Percentiles rank a stretch among this genome's conserved stretches.
Conservation (phyloP, 2,113 vertebrate species). For the Odocoileus hemionus region DNA sequence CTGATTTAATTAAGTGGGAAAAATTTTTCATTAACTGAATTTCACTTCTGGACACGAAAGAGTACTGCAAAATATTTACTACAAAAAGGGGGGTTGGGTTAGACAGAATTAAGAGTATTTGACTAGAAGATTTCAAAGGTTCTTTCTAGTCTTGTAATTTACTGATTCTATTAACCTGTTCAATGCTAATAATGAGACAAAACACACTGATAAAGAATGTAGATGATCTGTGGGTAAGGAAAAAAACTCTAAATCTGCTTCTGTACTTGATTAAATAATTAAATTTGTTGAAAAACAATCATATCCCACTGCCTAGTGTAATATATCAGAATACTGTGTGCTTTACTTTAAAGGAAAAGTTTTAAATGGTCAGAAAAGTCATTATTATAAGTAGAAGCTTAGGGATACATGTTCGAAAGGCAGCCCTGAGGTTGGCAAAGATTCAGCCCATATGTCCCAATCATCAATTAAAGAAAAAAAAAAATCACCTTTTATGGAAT, state of each 20-base stretch:
- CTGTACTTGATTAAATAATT: slow-evolving; percentile 28
- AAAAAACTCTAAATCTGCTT: neutral
- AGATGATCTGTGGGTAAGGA: slow-evolving; percentile 1
- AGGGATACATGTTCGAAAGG: neutral
- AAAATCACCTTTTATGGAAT: slow-evolving; percentile 33
- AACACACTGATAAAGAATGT: neutral
- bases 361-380: neutral
- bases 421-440: neutral
- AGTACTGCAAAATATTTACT: slow-evolving; percentile 30
- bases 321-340: neutral
- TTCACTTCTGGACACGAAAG: neutral
- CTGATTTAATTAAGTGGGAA: neutral
- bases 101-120: neutral
- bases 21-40: slow-evolving; percentile 10
- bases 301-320: neutral
- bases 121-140: neutral
- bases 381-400: neutral
- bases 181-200: slow-evolving; percentile 35
- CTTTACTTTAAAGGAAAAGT: slow-evolving; percentile 1
- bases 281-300: slow-evolving; percentile 31
- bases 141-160: slow-evolving; percentile 2
- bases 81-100: neutral
- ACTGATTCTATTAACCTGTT: slow-evolving; percentile 18
- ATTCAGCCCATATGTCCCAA: neutral
- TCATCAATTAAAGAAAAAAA: neutral